Base-by-base conservation (phyloP, 2,797 vertebrate genomes). In the Propithecus perrieri region DNA sequence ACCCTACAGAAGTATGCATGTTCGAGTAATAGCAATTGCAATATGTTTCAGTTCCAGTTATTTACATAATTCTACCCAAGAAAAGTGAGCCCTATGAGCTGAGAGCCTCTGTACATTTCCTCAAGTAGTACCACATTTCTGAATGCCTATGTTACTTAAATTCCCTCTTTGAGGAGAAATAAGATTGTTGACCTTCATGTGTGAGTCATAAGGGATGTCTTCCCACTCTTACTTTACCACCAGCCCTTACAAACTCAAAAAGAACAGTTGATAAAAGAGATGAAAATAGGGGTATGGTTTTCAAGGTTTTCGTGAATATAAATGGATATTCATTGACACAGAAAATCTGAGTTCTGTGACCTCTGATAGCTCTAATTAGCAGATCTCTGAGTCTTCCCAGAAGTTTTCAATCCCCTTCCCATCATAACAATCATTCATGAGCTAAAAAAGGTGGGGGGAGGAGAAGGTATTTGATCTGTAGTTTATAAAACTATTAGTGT, bases 41-140 rank as follows among this genome's bases (percentile, higher is more conserved):
- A 71, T 91, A 81, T 84, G 67, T 69, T 63, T 76, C 89, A 67
- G 50, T 94, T 85, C 41, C 18, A 71, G 38, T 89, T 74, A 89
- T 95, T 97, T 87, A 55, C 89, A 94, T 89, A 96, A 80, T 87
- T 95, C 8, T 89, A 20, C 2, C 22, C 18, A 63, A 65, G 35
- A 69, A 92, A 92, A 94, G 84, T 20, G 28, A 67, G 22, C 15
- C 30, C 59, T 84, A 14, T 65, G 67, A 83, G 79, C 53, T 65
- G n/a, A 84, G 53, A 61, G 22, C 38, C n/a, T 91, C 26, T 46
- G 87, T 35, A 38, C 3, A 30, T 71, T 67, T 89, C 48, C 53
- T 95, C 48, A 94, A 84, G 55, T 35, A 59, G 46, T 46, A 50
- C 86, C 10, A 69, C 0, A n/a, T n/a, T 93, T 93, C 75, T 26